Conservation (phyloP, 92 coral and sea anemone genomes). For the Desmophyllum pertusum region DNA sequence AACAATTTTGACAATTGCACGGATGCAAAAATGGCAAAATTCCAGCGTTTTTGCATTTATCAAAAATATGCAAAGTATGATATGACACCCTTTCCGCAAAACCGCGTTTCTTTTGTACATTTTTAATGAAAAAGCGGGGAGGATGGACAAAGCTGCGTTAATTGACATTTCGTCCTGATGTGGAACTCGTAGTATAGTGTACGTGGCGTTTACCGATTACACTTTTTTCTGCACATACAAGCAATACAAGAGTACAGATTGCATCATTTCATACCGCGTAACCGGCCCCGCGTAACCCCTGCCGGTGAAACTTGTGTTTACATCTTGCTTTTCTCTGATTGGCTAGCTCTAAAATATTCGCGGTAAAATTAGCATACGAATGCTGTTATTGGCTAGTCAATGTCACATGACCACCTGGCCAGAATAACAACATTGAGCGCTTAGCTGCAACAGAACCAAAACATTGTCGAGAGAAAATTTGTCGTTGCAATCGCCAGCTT, state of each 20-base stretch:
- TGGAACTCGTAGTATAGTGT: background rate
- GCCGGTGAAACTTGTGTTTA: constrained; percentile 19
- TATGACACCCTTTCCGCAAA: constrained; percentile 2
- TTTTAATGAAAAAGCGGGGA: background rate
- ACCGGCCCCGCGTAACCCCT: background rate
- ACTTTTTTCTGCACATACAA: background rate
- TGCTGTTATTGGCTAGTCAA: constrained; percentile 36
- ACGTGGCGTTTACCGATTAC: constrained; percentile 3
- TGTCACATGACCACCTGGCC: constrained; percentile 39
- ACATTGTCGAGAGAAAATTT: constrained; percentile 29
- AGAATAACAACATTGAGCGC: constrained; percentile 21
- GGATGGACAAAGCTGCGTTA: background rate
- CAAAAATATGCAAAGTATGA: constrained; percentile 3
- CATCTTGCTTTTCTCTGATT: background rate
- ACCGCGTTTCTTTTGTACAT: constrained; percentile 12
- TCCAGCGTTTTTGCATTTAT: background rate
- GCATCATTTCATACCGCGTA: constrained; percentile 31
- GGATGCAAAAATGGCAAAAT: background rate
- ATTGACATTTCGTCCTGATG: background rate
- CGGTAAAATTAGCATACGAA: background rate
- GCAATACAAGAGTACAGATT: background rate
- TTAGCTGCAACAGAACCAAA: constrained; percentile 11
- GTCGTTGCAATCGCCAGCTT: background rate
- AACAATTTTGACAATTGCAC: background rate
- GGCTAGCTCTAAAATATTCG: constrained; percentile 12